Percentiles rank a stretch among this genome's conserved stretches.
phyloP scores from a whole-genome alignment of 2,797 vertebrate genomes.

The Silurus lanzhouensis region DNA sequence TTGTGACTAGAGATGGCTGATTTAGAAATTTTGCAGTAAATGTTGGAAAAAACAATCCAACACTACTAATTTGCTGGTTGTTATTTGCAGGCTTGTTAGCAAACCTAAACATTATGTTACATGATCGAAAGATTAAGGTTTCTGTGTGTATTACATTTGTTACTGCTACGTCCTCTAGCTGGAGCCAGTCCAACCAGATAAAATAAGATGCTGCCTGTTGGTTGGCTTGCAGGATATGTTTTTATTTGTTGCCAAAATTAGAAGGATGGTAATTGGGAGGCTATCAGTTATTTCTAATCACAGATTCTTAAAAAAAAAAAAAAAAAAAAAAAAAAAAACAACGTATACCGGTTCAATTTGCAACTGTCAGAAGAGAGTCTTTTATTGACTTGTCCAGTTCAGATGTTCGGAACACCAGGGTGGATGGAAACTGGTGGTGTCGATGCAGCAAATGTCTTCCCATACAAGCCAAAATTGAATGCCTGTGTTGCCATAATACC shows the following conservation, averaged over 20 bases:
- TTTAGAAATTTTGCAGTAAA: not conserved
- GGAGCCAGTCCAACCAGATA: not conserved
- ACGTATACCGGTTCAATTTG: too few species aligned
- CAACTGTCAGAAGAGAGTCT: not conserved
- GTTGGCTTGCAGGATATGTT: not conserved
- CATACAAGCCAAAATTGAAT: slow-evolving; percentile 13
- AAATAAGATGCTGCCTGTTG: not conserved
- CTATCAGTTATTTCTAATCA: too few species aligned
- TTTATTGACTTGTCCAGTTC: not conserved
- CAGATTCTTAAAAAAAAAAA: too few species aligned
- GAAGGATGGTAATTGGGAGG: not conserved
- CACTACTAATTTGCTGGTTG: not conserved
- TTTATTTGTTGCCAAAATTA: not conserved
- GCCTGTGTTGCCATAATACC: not conserved
- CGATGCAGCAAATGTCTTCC: not conserved
- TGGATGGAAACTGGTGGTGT: slow-evolving; percentile 14
- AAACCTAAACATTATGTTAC: not conserved
- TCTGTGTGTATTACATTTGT: not conserved
- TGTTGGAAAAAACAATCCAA: not conserved
- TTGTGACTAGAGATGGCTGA: not conserved
- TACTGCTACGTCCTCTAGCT: not conserved
- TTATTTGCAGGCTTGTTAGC: not conserved
- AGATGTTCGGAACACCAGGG: not conserved
- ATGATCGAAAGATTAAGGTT: not conserved
- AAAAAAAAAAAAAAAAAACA: too few species aligned